phyloP scores from a whole-genome alignment of 2,113 vertebrate genomes.

The Glaucidium brasilianum region DNA sequence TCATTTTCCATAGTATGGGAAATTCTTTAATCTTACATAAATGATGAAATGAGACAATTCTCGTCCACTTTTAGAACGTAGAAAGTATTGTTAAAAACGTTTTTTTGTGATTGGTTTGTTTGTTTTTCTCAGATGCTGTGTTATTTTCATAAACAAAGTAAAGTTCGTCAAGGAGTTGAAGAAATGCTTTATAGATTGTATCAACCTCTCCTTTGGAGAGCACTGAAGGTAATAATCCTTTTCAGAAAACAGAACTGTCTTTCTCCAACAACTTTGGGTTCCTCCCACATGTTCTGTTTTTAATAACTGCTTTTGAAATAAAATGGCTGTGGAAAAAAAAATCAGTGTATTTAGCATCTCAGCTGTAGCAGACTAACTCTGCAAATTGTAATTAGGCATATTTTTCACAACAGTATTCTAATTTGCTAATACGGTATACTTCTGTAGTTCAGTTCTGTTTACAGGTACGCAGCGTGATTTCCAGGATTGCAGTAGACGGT shows the following conservation, averaged over 20 bases:
- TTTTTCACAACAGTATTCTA: not conserved
- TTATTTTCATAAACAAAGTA: constrained; percentile 88
- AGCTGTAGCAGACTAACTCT: not conserved
- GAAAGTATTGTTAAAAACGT: not conserved
- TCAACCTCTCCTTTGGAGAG: constrained; percentile 92
- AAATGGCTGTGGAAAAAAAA: not conserved
- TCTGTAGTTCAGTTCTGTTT: not conserved
- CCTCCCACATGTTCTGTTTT: not conserved
- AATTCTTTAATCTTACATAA: not conserved
- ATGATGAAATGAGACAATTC: not conserved
- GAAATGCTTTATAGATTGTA: constrained; percentile 90
- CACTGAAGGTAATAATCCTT: constrained; percentile 79
- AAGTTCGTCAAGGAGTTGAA: constrained; percentile 82
- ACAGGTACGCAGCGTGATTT: not conserved
- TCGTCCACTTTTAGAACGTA: not conserved
- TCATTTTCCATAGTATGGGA: not conserved
- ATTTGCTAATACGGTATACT: not conserved
- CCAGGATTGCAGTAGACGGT: not conserved
- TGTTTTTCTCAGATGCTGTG: constrained; percentile 79
- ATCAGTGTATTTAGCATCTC: not conserved
- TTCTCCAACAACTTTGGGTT: not conserved
- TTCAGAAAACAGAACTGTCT: not conserved
- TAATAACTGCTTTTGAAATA: not conserved
- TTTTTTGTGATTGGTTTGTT: not conserved
- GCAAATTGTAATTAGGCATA: not conserved